phyloP scores from a whole-genome alignment of 2,888 invertebrate species.

The Liodrosophila aerea region DNA sequence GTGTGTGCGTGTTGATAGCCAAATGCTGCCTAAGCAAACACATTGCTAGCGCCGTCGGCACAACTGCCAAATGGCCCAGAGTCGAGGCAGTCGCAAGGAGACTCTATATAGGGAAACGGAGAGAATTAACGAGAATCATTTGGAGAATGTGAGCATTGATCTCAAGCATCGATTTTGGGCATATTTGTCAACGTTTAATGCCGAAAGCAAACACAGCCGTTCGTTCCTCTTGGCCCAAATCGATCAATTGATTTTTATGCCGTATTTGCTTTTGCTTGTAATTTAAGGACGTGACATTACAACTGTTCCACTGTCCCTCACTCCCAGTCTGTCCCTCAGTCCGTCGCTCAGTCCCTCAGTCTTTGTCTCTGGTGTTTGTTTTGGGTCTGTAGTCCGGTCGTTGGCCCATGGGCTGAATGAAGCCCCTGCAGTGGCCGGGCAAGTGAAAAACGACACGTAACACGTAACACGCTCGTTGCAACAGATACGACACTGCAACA shows the following conservation, averaged over 20 bases:
- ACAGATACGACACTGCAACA: too few species aligned
- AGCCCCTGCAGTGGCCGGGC: slow-evolving; percentile 74
- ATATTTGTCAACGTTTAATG: slow-evolving; percentile 64
- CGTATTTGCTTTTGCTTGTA: slow-evolving; percentile 59
- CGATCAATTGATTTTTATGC: slow-evolving; percentile 39
- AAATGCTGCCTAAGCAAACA: slow-evolving; percentile 63
- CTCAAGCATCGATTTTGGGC: slow-evolving; percentile 32
- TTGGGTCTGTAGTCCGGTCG: slow-evolving; percentile 26
- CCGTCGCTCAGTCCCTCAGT: neutral
- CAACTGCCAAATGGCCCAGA: slow-evolving; percentile 79
- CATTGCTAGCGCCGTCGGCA: slow-evolving; percentile 65
- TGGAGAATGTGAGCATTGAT: neutral
- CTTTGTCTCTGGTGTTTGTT: neutral
- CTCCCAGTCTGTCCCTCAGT: neutral
- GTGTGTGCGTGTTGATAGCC: slow-evolving; percentile 37
- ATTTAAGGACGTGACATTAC: slow-evolving; percentile 72
- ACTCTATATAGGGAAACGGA: too few species aligned
- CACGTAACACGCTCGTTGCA: too few species aligned
- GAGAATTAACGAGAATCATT: too few species aligned
- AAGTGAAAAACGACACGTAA: slow-evolving; percentile 76
- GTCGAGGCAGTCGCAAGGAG: too few species aligned
- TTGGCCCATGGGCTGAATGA: slow-evolving; percentile 57
- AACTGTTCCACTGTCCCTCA: slow-evolving; percentile 4
- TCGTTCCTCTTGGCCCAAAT: too few species aligned
- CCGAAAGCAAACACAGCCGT: slow-evolving; percentile 79